A percentile compares a stretch with the other conserved stretches of the same genome.
Conservation (phyloP, 2,113 vertebrate species). For the Archocentrus centrarchus region DNA sequence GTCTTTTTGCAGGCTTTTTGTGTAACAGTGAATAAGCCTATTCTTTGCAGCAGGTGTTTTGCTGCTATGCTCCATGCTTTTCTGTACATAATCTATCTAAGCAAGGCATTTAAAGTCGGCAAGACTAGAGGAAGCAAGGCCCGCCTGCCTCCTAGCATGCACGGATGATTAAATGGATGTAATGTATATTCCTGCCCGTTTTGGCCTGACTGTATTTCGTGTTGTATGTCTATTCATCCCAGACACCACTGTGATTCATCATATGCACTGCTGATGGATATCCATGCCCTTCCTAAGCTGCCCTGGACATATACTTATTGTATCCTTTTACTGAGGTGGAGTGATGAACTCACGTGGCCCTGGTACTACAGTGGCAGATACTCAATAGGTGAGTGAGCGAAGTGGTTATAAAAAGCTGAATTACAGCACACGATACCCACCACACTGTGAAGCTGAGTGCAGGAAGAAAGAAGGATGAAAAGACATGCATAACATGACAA, state of each 20-base stretch:
- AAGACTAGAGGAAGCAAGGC: slow-evolving; percentile 55
- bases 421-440: slow-evolving; percentile 72
- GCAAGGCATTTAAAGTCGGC: slow-evolving; percentile 68
- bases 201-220: slow-evolving; percentile 78
- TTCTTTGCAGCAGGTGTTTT: slow-evolving; percentile 72
- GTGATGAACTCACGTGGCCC: slow-evolving; percentile 74
- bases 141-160: slow-evolving; percentile 60
- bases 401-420: slow-evolving; percentile 74
- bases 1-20: slow-evolving; percentile 41
- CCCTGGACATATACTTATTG: slow-evolving; percentile 81
- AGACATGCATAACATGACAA: slow-evolving; percentile 79
- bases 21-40: slow-evolving; percentile 59
- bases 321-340: slow-evolving; percentile 79
- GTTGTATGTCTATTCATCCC: slow-evolving; percentile 80
- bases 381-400: slow-evolving; percentile 74
- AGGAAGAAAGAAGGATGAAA: slow-evolving; percentile 67
- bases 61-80: slow-evolving; percentile 51
- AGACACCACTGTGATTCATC: slow-evolving; percentile 77
- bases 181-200: slow-evolving; percentile 79
- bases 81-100: slow-evolving; percentile 74
- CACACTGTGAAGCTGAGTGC: slow-evolving; percentile 45
- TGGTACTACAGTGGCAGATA: slow-evolving; percentile 70
- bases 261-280: slow-evolving; percentile 78
- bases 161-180: slow-evolving; percentile 82
- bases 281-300: slow-evolving; percentile 77